Base-by-base conservation (phyloP, 2,113 vertebrate species). In the Larimichthys crocea region DNA sequence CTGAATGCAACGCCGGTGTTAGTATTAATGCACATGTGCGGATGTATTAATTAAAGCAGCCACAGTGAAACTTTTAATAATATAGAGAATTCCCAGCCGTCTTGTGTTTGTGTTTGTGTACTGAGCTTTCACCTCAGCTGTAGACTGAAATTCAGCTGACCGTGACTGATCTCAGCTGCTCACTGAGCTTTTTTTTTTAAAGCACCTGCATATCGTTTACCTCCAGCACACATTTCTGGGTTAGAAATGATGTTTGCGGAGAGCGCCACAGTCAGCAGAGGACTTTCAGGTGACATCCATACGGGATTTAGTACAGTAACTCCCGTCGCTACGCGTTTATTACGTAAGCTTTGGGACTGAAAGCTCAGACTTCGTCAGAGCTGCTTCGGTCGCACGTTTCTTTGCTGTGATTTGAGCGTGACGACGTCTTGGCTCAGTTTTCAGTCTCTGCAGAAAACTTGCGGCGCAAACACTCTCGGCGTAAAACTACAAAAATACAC, bases 201-300 rank as follows among this genome's bases (percentile, higher is more conserved):
- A 84, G 40, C 79, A 48, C n/a, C 75, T 77, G 76, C 73, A 75
- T 85, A 74, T 85, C 55, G 62, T 83, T 85, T 61, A 83, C 61
- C 69, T 79, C 50, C 76, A 70, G 82, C 65, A 42, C 74, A 67
- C 56, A 60, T 35, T 59, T 17, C 66, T 66, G 52, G 22, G n/a
- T 35, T 35, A 46, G 75, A 16, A 66, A 60, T 64, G 79, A 17
- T 42, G 56, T 31, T 42, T 31, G 57, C n/a, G 16, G 64, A 46
- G 24, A 16, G 61, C 11, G 62, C 56, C 14, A 4, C 63, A 60
- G 80, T 48, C 31, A 44, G 61, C 11, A 22, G n/a, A 59, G 31
- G 24, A 31, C 6, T 46, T 31, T n/a, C 4, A 35, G 49, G 46
- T 10, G 22, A 71, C 44, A 15, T 7, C 11, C 31, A 6, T 10